Conservation (phyloP, 2,113 vertebrate species). For the Cryptotis parvus region DNA sequence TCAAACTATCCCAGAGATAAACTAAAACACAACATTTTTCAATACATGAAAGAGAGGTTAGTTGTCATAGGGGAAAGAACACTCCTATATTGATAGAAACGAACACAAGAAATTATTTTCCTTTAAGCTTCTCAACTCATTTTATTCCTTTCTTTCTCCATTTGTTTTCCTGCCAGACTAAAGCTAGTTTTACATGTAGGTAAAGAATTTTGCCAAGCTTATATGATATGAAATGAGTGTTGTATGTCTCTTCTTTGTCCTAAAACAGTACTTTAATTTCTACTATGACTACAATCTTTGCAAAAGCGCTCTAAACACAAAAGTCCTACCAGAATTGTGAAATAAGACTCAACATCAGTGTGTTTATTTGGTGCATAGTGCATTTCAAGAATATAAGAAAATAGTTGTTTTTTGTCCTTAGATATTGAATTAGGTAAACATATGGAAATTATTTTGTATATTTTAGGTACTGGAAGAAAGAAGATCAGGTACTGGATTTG, state of each 20-base stretch:
- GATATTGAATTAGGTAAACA: not conserved
- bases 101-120: constrained; percentile 31
- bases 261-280: not conserved
- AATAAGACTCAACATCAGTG: not conserved
- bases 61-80: constrained; percentile 9
- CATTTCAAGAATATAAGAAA: not conserved
- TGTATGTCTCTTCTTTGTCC: not conserved
- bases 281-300: not conserved
- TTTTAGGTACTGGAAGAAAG: not conserved
- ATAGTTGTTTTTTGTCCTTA: not conserved
- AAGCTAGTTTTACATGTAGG: constrained; percentile 26
- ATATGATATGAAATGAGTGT: not conserved
- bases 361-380: not conserved
- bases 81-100: constrained; percentile 25
- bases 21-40: constrained; percentile 49
- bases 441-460: not conserved
- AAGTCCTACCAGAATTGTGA: not conserved
- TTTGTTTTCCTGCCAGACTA: not conserved
- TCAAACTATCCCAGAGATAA: constrained; percentile 37
- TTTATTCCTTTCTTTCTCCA: constrained; percentile 32
- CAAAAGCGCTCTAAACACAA: not conserved
- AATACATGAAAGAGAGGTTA: constrained; percentile 9
- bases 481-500: not conserved
- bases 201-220: not conserved
- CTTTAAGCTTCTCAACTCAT: not conserved